Percentiles rank a stretch among this genome's conserved stretches.
Conservation (phyloP, 2,888 invertebrate genomes). For the Apantesis nais region DNA sequence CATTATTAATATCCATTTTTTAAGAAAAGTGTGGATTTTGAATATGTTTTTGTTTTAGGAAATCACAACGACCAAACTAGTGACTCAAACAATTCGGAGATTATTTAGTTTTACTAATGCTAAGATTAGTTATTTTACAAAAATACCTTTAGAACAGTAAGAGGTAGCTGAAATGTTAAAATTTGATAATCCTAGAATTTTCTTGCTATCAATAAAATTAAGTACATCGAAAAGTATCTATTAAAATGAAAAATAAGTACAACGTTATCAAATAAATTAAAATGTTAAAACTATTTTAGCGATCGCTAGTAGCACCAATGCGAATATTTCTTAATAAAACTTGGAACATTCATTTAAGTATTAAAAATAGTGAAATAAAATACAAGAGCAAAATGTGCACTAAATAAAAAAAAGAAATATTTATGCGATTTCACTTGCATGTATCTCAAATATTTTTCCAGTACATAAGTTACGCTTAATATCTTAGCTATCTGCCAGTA, state of each 20-base stretch:
- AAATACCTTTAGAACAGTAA: conserved; percentile 79
- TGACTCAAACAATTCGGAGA: conserved; percentile 53
- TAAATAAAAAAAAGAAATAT: neutral
- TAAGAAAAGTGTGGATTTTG: conserved; percentile 70
- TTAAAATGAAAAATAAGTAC: conserved; percentile 50
- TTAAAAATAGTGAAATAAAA: conserved; percentile 30
- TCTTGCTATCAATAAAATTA: conserved; percentile 66
- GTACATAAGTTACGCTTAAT: no score
- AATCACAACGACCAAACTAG: conserved; percentile 57
- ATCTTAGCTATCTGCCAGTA: neutral
- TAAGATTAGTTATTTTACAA: conserved; percentile 73
- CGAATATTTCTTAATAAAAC: conserved; percentile 59
- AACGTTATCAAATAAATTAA: conserved; percentile 46
- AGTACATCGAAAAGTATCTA: conserved; percentile 65
- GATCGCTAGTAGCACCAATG: conserved; percentile 79
- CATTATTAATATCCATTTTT: conserved; percentile 34
- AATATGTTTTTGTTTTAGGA: conserved; percentile 62
- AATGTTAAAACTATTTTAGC: conserved; percentile 60
- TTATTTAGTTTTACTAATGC: conserved; percentile 56
- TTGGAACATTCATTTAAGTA: conserved; percentile 34
- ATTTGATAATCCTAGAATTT: conserved; percentile 58
- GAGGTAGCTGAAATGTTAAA: conserved; percentile 78
- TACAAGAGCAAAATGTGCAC: conserved; percentile 8
- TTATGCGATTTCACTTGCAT: neutral
- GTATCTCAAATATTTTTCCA: neutral